Conservation (phyloP, 2,888 invertebrate species). For the Darwinula stevensoni region DNA sequence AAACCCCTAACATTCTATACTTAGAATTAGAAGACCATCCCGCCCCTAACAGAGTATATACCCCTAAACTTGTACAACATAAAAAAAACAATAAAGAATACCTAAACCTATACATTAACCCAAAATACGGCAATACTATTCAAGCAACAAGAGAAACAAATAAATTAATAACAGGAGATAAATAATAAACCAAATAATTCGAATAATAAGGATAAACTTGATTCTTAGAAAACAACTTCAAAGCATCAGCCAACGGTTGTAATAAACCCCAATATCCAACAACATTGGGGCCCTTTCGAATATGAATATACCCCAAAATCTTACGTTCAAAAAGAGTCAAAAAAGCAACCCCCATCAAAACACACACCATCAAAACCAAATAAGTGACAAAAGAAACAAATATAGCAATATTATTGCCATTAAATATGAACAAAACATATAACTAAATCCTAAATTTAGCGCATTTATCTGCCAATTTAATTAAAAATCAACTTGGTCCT, state of each 20-base stretch:
- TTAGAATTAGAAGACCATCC: constrained; percentile 40
- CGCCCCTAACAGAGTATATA: constrained; percentile 29
- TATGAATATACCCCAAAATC: constrained; percentile 35
- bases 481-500: constrained; percentile 29
- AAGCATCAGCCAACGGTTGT: constrained; percentile 38
- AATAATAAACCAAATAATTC: constrained; percentile 29
- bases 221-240: constrained; percentile 37
- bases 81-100: constrained; percentile 25
- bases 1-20: constrained; percentile 34
- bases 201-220: constrained; percentile 24
- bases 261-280: constrained; percentile 28
- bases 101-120: constrained; percentile 3
- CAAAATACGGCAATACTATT: constrained; percentile 16
- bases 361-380: constrained; percentile 22
- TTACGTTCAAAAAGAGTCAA: constrained; percentile 39
- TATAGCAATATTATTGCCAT: constrained; percentile 16
- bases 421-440: constrained; percentile 17
- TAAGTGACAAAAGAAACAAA: constrained; percentile 15
- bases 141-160: constrained; percentile 28
- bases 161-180: constrained; percentile 27
- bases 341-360: constrained; percentile 34
- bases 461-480: constrained; percentile 36
- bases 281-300: constrained; percentile 42
- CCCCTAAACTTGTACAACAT: constrained; percentile 28
- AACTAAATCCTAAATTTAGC: constrained; percentile 35